Evolutionary conservation across 1,140 invertebrate species (phyloP), one percentile per base, ranked within the genome.

Genomic region (Pemphigus obesinymphae): DNA sequence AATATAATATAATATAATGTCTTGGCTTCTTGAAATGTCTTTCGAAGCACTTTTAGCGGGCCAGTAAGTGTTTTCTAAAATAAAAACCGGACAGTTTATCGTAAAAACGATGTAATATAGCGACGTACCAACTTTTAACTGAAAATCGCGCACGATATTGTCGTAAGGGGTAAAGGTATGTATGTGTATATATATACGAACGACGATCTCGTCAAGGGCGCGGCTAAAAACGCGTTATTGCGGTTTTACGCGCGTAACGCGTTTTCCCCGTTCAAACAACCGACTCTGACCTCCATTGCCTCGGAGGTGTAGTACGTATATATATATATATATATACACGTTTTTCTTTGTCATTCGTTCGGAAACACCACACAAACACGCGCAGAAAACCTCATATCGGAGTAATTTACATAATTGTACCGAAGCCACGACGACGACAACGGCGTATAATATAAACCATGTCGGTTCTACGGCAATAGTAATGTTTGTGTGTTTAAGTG

Each of bases 401-500:
- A 26, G 23, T 70, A 45, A 70, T 70, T 70, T 70, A 70, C 68
- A 70, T 70, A 70, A 70, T 45, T 70, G 40, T 70, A 70, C 43
- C 13, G n/a, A 70, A 70, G n/a, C n/a, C 63, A 37, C 20, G 8
- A 68, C 15, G 68, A 43, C 40, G 23, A 45, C 20, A 68, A 68
- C 34, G 11, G 66, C 23, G 23, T 40, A 23, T 23, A 26, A 17
- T 45, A 70, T 17, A 45, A 45, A 43, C 68, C 40, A 15, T 45
- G 23, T 45, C 68, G 68, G 10, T 70, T 29, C 37, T 45, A 70
- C 31, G n/a, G 34, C n/a, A 11, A 40, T 20, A 68, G 34, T 29
- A 45, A 43, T 70, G n/a, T 26, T 37, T 8, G 40, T 13, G 23
- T 43, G 31, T 66, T 2, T 20, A 20, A 6, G 34, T 37, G 20